Evolutionary conservation across 1,140 invertebrate species (phyloP).

Genomic region (Drosophila repletoides): DNA sequence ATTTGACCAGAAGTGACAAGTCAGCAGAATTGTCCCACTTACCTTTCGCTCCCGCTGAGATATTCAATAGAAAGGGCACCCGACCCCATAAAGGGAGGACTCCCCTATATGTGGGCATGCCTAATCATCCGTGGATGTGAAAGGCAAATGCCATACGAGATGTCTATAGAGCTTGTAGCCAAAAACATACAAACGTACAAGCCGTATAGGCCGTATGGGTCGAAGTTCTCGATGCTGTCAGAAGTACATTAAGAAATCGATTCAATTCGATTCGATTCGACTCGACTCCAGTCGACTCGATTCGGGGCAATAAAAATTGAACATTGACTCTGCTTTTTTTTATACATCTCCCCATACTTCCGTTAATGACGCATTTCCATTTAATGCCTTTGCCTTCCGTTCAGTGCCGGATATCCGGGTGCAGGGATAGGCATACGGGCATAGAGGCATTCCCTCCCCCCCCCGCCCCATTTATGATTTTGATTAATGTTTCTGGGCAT

Average conservation of each 20-base stretch:
- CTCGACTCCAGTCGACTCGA: constrained; percentile 68
- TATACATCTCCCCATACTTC: constrained; percentile 10
- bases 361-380: constrained; percentile 25
- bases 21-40: constrained; percentile 73
- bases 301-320: constrained; percentile 74
- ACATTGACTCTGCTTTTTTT: constrained; percentile 54
- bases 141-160: constrained; percentile 69
- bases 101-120: constrained; percentile 33
- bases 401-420: constrained; percentile 24
- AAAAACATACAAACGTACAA: neutral
- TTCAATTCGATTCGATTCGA: constrained; percentile 62
- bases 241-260: constrained; percentile 73
- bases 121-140: constrained; percentile 69
- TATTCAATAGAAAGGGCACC: neutral
- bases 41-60: constrained; percentile 35
- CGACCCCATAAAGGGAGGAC: constrained; percentile 18
- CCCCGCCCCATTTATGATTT: constrained; percentile 66
- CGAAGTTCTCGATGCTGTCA: constrained; percentile 23
- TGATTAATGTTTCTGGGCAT: constrained; percentile 68
- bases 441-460: neutral
- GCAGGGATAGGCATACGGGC: neutral
- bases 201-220: neutral
- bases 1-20: constrained; percentile 79
- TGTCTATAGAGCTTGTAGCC: constrained; percentile 42
- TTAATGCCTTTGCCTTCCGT: constrained; percentile 1